phyloP scores from a whole-genome alignment of 92 coral and sea anemone genomes.

The Phenganax stokvisi region DNA sequence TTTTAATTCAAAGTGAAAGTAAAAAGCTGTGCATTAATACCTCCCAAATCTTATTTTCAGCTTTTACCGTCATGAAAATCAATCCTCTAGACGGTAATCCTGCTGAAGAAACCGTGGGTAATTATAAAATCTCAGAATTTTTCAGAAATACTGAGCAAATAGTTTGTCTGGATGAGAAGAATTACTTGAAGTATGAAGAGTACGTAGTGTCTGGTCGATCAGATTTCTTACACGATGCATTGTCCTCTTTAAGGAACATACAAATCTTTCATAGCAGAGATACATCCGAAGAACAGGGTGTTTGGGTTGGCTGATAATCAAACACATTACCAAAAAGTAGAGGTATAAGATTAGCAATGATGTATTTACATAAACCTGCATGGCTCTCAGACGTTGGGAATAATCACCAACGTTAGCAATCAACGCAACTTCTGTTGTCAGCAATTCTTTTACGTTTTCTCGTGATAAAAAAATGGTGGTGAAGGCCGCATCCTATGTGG shows the following conservation, averaged over 20 bases:
- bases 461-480: too few species aligned
- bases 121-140: not conserved
- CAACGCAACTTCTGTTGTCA: too few species aligned
- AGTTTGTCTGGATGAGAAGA: not conserved
- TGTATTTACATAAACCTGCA: not conserved
- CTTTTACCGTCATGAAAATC: constrained; percentile 74
- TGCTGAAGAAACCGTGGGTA: constrained; percentile 34
- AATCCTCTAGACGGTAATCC: constrained; percentile 16
- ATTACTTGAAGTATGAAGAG: not conserved
- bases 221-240: not conserved
- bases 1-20: too few species aligned
- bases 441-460: too few species aligned
- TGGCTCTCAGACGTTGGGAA: not conserved
- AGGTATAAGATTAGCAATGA: constrained; percentile 48
- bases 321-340: constrained; percentile 78
- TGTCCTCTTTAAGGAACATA: constrained; percentile 56
- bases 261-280: constrained; percentile 92
- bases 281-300: constrained; percentile 74
- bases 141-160: not conserved
- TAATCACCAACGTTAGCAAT: not conserved
- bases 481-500: too few species aligned
- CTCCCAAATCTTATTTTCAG: constrained; percentile 35
- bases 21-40: not conserved
- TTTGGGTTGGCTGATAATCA: constrained; percentile 70
- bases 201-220: not conserved